These are phyloP conservation scores for Watsonalla cultraria DNA, from an alignment of 2,888 invertebrate species.

Conservation along the genomic window DNA sequence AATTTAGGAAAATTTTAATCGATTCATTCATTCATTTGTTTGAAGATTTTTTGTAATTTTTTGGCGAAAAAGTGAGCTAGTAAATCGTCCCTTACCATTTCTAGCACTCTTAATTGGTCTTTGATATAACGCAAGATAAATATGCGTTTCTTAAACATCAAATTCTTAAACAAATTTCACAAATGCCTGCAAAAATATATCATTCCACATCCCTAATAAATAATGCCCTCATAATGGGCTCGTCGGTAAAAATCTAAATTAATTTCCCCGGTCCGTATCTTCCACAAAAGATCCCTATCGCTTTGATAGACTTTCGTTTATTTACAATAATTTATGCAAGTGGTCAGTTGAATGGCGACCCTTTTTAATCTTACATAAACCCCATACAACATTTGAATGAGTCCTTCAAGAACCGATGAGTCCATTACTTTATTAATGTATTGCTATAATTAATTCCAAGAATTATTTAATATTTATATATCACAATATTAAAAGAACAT, in stretches of 20 bases:
- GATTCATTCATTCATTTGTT: too few relatives aligned
- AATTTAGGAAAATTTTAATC: too few relatives aligned
- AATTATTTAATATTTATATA: background rate
- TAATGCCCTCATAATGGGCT: constrained; percentile 31
- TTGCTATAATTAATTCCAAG: background rate
- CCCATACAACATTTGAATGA: constrained; percentile 17
- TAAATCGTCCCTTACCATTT: too few relatives aligned
- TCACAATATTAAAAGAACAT: too few relatives aligned
- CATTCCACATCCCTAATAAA: constrained; percentile 30
- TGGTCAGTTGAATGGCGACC: constrained; percentile 61
- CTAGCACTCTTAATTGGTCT: too few relatives aligned
- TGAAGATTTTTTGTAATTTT: too few relatives aligned
- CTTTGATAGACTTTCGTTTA: constrained; percentile 57
- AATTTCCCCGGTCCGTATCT: constrained; percentile 63
- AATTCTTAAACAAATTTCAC: background rate
- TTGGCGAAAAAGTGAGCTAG: too few relatives aligned
- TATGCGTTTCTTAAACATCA: background rate
- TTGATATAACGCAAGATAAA: too few relatives aligned
- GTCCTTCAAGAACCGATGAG: constrained; percentile 1
- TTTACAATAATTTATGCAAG: constrained; percentile 73
- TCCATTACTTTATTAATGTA: constrained; percentile 1
- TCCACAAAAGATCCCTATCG: constrained; percentile 54
- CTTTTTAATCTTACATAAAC: constrained; percentile 64
- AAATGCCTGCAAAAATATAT: background rate
- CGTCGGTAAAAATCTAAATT: constrained; percentile 56